Conservation (phyloP, 2,113 vertebrate species). For the Pygoscelis adeliae region DNA sequence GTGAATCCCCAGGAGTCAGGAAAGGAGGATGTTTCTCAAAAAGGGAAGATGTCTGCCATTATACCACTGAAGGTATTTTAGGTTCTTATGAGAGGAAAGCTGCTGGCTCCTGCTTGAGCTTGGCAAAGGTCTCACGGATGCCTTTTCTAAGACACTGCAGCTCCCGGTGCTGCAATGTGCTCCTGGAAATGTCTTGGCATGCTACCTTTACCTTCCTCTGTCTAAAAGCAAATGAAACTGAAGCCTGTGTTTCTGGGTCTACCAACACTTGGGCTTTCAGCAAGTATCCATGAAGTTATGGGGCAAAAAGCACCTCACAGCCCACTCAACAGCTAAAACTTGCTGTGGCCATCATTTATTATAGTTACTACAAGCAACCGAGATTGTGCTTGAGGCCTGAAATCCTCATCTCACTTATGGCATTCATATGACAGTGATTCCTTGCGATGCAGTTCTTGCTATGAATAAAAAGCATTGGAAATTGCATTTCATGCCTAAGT, state of each 20-base stretch:
- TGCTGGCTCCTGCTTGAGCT: neutral
- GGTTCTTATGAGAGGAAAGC: neutral
- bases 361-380: neutral
- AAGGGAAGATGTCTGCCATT: neutral
- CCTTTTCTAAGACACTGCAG: neutral
- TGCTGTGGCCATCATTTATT: neutral
- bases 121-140: neutral
- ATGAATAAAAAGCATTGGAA: neutral
- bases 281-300: neutral
- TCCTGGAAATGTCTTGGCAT: neutral
- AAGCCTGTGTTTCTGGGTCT: neutral
- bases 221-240: neutral
- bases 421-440: accelerated
- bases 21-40: neutral
- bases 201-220: neutral
- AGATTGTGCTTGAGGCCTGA: neutral
- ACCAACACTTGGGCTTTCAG: neutral
- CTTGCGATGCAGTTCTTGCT: neutral
- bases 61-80: neutral
- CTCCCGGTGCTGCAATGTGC: neutral
- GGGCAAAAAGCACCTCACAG: neutral
- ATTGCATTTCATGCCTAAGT: neutral
- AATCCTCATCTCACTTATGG: neutral
- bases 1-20: neutral
- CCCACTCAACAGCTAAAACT: neutral